Evolutionary conservation across 2,888 invertebrate genomes (phyloP).

Genomic region (Bedellia somnulentella): DNA sequence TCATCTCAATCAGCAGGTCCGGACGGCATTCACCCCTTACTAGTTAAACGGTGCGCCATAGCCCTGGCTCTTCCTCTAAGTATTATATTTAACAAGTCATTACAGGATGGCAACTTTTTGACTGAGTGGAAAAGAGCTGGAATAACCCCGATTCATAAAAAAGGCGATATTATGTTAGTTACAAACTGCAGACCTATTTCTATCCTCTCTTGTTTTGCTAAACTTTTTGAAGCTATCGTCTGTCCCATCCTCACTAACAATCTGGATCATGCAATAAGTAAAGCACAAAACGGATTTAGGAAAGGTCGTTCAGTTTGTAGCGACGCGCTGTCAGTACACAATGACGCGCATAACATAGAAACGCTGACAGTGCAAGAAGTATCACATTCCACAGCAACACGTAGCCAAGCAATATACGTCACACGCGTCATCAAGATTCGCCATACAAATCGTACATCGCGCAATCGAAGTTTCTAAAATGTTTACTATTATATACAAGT

Average conservation of each 20-base stretch:
- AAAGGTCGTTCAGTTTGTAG: neutral
- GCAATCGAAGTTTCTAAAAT: too few relatives aligned
- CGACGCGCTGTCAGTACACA: too few relatives aligned
- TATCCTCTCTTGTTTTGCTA: conserved; percentile 9
- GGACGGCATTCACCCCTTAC: conserved; percentile 6
- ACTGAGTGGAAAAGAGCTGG: conserved; percentile 8
- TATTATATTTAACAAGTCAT: conserved; percentile 2
- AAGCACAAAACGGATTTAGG: neutral
- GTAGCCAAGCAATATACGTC: too few relatives aligned
- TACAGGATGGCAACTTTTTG: neutral
- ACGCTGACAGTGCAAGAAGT: too few relatives aligned
- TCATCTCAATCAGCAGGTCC: conserved; percentile 6
- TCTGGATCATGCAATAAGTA: neutral
- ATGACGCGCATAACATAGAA: too few relatives aligned
- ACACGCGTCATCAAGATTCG: too few relatives aligned
- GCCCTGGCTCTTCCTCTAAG: conserved; percentile 1
- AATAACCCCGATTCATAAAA: conserved; percentile 11
- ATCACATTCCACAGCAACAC: too few relatives aligned
- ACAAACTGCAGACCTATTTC: conserved; percentile 11
- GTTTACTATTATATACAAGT: too few relatives aligned
- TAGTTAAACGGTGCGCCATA: conserved; percentile 1
- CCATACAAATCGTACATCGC: too few relatives aligned
- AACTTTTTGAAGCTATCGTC: conserved; percentile 11
- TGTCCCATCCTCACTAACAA: neutral
- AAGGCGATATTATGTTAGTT: conserved; percentile 4